Percentiles rank a stretch among this genome's conserved stretches.
Evolutionary conservation across 2,113 vertebrate genomes (phyloP).

Genomic region (Labeo rohita): DNA sequence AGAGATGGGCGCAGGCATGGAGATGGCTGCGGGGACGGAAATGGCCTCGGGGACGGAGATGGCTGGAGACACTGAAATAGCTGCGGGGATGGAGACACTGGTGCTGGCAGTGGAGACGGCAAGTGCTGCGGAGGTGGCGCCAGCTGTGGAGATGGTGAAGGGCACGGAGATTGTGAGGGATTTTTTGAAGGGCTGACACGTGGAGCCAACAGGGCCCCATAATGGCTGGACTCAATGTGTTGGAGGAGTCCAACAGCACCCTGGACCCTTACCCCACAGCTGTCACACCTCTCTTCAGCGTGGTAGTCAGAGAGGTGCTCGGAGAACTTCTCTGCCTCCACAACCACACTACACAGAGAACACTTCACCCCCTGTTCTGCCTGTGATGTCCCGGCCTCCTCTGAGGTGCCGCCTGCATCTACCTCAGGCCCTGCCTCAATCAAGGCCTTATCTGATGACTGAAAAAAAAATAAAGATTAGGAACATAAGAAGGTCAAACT

Average conservation of each 20-base stretch:
- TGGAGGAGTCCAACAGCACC: slow-evolving; percentile 17
- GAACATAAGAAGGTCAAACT: no score
- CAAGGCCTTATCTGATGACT: no score
- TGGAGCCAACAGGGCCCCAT: neutral
- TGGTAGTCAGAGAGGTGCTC: slow-evolving; percentile 25
- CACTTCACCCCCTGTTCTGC: neutral
- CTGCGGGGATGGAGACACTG: no score
- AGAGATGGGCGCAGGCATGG: no score
- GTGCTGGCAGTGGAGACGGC: neutral
- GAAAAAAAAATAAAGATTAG: no score
- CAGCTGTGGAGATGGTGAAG: neutral
- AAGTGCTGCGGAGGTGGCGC: neutral
- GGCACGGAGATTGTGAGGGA: neutral
- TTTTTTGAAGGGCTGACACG: neutral
- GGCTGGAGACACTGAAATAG: no score
- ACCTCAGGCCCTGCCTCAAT: no score
- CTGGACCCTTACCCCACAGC: slow-evolving; percentile 15
- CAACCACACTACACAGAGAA: slow-evolving; percentile 4
- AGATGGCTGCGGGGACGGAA: no score
- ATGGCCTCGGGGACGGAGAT: no score
- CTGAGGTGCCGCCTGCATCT: neutral
- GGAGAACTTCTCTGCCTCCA: neutral
- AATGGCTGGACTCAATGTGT: slow-evolving; percentile 7
- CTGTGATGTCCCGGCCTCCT: neutral
- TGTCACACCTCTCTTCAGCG: slow-evolving; percentile 23